Percentiles rank a stretch among this genome's conserved stretches.
phyloP scores from a whole-genome alignment of 1,140 invertebrate species.

The Diorhabda carinulata region DNA sequence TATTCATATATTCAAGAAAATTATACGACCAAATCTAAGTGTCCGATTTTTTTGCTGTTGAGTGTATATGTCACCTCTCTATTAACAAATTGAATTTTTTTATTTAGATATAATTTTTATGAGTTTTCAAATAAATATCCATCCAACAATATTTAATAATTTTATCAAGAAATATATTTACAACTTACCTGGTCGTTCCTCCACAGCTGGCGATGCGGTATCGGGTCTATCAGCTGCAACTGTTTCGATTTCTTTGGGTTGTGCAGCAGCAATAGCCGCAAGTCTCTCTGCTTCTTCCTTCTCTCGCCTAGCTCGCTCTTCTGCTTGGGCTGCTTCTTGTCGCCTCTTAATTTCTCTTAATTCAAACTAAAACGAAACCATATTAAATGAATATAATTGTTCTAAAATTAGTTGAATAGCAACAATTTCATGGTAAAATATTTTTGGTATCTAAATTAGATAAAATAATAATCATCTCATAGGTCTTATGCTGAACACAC shows the following conservation, averaged over 20 bases:
- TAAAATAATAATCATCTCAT: too few relatives aligned
- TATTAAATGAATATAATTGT: too few relatives aligned
- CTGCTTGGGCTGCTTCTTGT: slow-evolving; percentile 74
- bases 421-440: too few relatives aligned
- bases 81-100: neutral
- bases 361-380: slow-evolving; percentile 74
- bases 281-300: slow-evolving; percentile 71
- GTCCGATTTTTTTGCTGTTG: too few relatives aligned
- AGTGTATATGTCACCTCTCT: too few relatives aligned
- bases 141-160: too few relatives aligned
- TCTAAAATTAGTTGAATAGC: too few relatives aligned
- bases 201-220: slow-evolving; percentile 44
- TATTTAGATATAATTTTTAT: slow-evolving; percentile 1
- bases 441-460: too few relatives aligned
- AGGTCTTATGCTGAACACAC: too few relatives aligned
- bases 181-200: slow-evolving; percentile 44
- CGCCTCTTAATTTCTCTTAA: slow-evolving; percentile 90
- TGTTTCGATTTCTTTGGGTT: slow-evolving; percentile 48
- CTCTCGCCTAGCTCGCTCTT: slow-evolving; percentile 63
- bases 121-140: too few relatives aligned
- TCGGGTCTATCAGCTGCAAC: slow-evolving; percentile 48
- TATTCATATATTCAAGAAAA: too few relatives aligned
- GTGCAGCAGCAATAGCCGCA: slow-evolving; percentile 47
- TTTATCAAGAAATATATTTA: neutral
- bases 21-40: too few relatives aligned